phyloP scores from a whole-genome alignment of 1,140 invertebrate species.

The Psix sp. region DNA sequence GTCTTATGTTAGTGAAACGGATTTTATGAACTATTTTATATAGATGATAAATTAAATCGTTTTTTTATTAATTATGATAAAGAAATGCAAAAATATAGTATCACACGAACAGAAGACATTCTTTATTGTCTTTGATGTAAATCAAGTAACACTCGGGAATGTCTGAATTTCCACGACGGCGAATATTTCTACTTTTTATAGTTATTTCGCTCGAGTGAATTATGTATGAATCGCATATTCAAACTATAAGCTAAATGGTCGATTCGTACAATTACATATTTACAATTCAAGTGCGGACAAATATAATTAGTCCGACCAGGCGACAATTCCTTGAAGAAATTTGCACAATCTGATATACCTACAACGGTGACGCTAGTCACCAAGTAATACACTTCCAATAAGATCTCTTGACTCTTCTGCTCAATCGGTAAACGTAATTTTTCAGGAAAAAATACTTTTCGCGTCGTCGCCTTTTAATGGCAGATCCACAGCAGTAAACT shows the following conservation, averaged over 20 bases:
- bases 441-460: slow-evolving; percentile 5
- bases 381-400: slow-evolving; percentile 17
- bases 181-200: slow-evolving; percentile 45
- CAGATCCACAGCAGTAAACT: slow-evolving; percentile 20
- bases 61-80: no score
- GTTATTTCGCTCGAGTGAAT: slow-evolving; percentile 44
- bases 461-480: background rate
- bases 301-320: slow-evolving; percentile 25
- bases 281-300: slow-evolving; percentile 51
- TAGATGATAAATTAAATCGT: no score
- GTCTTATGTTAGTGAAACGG: no score
- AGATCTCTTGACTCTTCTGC: background rate
- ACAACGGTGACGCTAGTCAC: slow-evolving; percentile 11
- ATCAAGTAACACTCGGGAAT: slow-evolving; percentile 29
- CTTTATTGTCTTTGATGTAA: slow-evolving; percentile 49
- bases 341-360: slow-evolving; percentile 54
- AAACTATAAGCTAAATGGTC: slow-evolving; percentile 52
- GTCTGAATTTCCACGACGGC: slow-evolving; percentile 12
- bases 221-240: slow-evolving; percentile 54
- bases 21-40: no score
- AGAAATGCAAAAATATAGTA: no score
- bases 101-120: no score
- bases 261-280: slow-evolving; percentile 58
- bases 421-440: background rate
- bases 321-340: slow-evolving; percentile 57